A percentile compares a stretch with the other conserved stretches of the same genome.
These are phyloP conservation scores for Muscicapa comitata DNA, from an alignment of 2,797 vertebrate species.

Conservation along the genomic window DNA sequence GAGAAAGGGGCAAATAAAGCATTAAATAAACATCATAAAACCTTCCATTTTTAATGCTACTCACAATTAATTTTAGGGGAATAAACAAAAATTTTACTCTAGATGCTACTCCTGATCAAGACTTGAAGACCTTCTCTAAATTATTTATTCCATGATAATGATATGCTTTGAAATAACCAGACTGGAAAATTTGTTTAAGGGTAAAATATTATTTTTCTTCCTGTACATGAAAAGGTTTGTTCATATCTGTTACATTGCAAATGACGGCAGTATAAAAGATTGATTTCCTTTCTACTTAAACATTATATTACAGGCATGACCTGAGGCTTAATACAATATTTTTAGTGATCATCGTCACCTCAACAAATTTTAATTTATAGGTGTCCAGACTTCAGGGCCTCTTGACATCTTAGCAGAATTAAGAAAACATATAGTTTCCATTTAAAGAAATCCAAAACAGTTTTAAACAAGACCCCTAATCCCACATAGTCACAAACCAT, in stretches of 20 bases:
- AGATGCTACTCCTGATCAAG: not conserved
- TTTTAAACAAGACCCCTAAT: not conserved
- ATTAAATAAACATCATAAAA: not conserved
- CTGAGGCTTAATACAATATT: not conserved
- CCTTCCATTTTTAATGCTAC: not conserved
- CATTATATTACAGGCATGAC: not conserved
- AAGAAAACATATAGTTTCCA: not conserved
- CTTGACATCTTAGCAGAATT: not conserved
- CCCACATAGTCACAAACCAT: not conserved
- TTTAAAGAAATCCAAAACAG: not conserved
- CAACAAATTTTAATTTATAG: slow-evolving; percentile 8
- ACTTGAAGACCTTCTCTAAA: not conserved
- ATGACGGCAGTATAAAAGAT: not conserved
- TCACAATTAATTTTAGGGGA: not conserved
- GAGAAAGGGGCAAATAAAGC: not conserved
- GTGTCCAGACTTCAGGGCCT: not conserved
- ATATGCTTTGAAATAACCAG: not conserved
- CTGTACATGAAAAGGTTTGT: not conserved
- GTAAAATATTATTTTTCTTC: not conserved
- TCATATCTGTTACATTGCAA: not conserved
- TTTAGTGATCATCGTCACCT: not conserved
- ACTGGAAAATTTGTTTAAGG: not conserved
- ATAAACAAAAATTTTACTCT: not conserved
- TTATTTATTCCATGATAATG: not conserved
- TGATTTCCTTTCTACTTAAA: not conserved